Evolutionary conservation across 1,140 invertebrate genomes (phyloP).

Genomic region (Drosophila tropicalis): DNA sequence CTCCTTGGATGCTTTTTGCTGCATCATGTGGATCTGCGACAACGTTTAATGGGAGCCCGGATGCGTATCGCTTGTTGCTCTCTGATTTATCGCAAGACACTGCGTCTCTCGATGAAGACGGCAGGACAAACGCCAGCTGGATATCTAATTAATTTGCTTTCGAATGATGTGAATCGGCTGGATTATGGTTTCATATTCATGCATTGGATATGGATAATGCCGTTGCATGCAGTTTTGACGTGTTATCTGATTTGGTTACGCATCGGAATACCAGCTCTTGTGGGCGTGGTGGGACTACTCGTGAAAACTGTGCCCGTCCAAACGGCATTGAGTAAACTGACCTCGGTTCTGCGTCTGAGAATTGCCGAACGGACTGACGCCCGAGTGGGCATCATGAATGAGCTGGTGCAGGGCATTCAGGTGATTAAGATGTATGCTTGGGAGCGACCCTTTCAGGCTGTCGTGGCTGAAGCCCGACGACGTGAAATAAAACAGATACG

Average conservation of each 20-base stretch:
- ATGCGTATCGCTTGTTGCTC: constrained; percentile 86
- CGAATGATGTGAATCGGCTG: constrained; percentile 90
- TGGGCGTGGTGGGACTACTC: constrained; percentile 87
- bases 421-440: constrained; percentile 93
- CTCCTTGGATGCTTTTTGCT: constrained; percentile 75
- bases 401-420: constrained; percentile 89
- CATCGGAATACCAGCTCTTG: constrained; percentile 87
- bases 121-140: constrained; percentile 89
- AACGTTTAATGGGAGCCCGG: constrained; percentile 79
- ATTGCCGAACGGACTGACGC: constrained; percentile 88
- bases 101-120: constrained; percentile 87
- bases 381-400: constrained; percentile 91
- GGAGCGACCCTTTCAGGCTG: constrained; percentile 88
- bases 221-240: constrained; percentile 86
- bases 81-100: constrained; percentile 86
- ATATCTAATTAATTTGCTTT: constrained; percentile 92
- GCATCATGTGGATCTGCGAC: constrained; percentile 82
- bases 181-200: constrained; percentile 86
- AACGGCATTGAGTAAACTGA: constrained; percentile 85
- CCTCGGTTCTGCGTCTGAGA: constrained; percentile 83
- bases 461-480: constrained; percentile 84
- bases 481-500: constrained; percentile 88
- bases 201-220: constrained; percentile 88
- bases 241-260: constrained; percentile 88
- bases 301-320: constrained; percentile 88